Evolutionary conservation across 2,113 vertebrate species (phyloP), one percentile per base, ranked within the genome.

Genomic region (Nettapus auritus): DNA sequence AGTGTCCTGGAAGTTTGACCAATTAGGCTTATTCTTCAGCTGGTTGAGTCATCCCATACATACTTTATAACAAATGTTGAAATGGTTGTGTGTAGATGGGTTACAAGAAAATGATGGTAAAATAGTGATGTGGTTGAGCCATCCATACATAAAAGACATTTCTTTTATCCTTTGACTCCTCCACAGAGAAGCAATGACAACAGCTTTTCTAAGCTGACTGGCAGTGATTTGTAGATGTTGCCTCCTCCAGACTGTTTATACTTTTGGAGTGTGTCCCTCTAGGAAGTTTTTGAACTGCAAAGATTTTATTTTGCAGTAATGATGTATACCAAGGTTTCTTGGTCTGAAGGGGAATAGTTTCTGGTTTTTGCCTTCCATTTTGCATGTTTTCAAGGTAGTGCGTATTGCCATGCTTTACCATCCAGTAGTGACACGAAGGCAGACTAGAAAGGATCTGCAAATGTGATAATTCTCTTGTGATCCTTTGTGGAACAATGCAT

Each of bases 1-100:
- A 2, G 64, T 89, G 95, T 96, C 94, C 94, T 96, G 94, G 21
- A 96, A 92, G 76, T 95, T 81, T 96, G 97, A 96, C 96, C 97
- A 96, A 97, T 97, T 96, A 96, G 69, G 74, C 74, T 93, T 91
- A 89, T 90, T 87, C 80, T 93, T 93, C 87, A 95, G 78, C 85
- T 87, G 56, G 40, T 70, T 97, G 96, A 97, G 80, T 97, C 97
- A 97, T 64, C 87, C 82, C 79, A 88, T 70, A 78, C 82, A 81
- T 97, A 84, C 82, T 93, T 95, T 91, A 94, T 70, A 85, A 89
- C 74, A 85, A 76, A 69, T 75, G 86, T 78, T 95, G 88, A 90
- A 93, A 23, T 86, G 56, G 56, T 60, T 95, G 70, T 66, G 79
- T 79, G 90, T 87, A 94, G 92, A 94, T 88, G 89, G 82, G 66